These are phyloP conservation scores for Mercenaria mercenaria DNA, from an alignment of 1,140 invertebrate species.

Conservation along the genomic window DNA sequence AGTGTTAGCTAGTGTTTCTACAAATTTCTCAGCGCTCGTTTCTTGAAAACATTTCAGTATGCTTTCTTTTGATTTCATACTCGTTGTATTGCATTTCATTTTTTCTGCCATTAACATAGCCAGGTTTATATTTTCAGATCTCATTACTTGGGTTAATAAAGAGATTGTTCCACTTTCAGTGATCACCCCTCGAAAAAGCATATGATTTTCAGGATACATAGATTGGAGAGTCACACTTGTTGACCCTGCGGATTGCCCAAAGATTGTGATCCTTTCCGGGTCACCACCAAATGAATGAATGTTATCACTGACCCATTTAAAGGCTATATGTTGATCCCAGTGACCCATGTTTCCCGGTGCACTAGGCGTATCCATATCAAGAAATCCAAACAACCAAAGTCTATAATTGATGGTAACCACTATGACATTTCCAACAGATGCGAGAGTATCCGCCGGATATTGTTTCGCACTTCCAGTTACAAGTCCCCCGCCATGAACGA, in stretches of 20 bases:
- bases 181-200: conserved; percentile 81
- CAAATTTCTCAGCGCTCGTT: neutral
- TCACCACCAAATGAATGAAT: conserved; percentile 76
- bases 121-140: neutral
- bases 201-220: conserved; percentile 52
- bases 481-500: conserved; percentile 70
- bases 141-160: neutral
- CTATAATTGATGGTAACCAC: no score
- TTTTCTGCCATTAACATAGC: neutral
- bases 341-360: conserved; percentile 74
- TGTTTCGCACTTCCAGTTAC: conserved; percentile 78
- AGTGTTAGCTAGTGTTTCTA: no score
- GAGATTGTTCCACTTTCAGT: conserved; percentile 64
- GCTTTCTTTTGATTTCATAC: neutral
- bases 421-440: conserved; percentile 84
- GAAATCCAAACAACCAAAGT: conserved; percentile 86
- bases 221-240: conserved; percentile 9
- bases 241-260: conserved; percentile 74
- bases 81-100: neutral
- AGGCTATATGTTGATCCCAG: conserved; percentile 62
- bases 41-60: neutral
- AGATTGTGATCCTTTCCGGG: conserved; percentile 70
- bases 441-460: conserved; percentile 75
- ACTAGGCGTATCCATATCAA: conserved; percentile 88
- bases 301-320: conserved; percentile 86